Evolutionary conservation across 2,888 invertebrate genomes (phyloP).

Genomic region (Alsophila aescularia): DNA sequence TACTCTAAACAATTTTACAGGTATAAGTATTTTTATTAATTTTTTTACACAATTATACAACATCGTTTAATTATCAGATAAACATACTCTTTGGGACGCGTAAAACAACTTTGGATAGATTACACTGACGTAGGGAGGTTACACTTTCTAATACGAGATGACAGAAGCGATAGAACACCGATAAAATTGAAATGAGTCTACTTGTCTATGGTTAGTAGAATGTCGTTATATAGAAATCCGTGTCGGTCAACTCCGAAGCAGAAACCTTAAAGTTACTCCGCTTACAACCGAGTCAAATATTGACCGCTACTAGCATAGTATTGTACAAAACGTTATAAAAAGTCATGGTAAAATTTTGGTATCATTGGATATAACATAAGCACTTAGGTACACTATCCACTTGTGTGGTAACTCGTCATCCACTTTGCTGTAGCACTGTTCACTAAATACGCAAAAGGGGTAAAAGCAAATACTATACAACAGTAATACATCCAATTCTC

Average conservation of each 20-base stretch:
- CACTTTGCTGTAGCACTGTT: constrained; percentile 11
- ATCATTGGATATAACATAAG: constrained; percentile 44
- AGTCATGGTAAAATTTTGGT: constrained; percentile 68
- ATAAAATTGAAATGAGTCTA: constrained; percentile 17
- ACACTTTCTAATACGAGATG: constrained; percentile 30
- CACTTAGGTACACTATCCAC: constrained; percentile 22
- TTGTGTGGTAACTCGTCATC: constrained; percentile 10
- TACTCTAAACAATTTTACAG: constrained; percentile 80
- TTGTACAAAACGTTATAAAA: constrained; percentile 71
- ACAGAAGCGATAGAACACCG: constrained; percentile 40
- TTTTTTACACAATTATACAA: constrained; percentile 82
- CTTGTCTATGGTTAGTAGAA: constrained; percentile 24
- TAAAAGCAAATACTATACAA: not conserved
- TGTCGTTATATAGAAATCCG: constrained; percentile 20
- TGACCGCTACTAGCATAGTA: constrained; percentile 34
- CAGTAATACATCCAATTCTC: no score
- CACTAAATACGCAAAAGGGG: not conserved
- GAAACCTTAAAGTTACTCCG: constrained; percentile 16
- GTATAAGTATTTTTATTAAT: constrained; percentile 76
- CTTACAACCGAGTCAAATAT: constrained; percentile 29
- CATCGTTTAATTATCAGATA: constrained; percentile 68
- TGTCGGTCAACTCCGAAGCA: constrained; percentile 22
- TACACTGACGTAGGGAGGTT: constrained; percentile 45
- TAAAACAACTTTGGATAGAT: constrained; percentile 79
- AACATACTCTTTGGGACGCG: constrained; percentile 81